Conservation (phyloP, 1,140 invertebrate species). For the Microplitis demolitor region DNA sequence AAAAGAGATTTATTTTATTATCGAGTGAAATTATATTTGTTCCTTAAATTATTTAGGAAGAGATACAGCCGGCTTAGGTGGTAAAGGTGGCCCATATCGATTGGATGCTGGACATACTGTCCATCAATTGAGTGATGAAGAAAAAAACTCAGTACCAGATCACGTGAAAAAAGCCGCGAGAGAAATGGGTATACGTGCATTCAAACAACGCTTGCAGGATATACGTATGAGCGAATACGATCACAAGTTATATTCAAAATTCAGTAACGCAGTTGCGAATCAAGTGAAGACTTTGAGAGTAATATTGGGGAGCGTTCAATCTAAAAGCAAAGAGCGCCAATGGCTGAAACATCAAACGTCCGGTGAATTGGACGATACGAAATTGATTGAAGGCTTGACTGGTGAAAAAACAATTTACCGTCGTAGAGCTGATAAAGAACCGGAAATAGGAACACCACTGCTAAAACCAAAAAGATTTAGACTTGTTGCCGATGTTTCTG, state of each 20-base stretch:
- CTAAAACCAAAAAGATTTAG: constrained; percentile 89
- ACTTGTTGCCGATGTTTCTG: constrained; percentile 90
- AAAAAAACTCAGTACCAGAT: constrained; percentile 90
- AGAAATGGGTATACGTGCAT: constrained; percentile 91
- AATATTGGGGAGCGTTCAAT: constrained; percentile 77
- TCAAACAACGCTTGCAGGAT: constrained; percentile 85
- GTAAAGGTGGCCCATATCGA: constrained; percentile 89
- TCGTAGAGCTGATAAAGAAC: constrained; percentile 78
- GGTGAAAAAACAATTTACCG: constrained; percentile 93
- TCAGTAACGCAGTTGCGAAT: constrained; percentile 76
- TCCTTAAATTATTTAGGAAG: constrained; percentile 56
- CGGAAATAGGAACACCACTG: constrained; percentile 82
- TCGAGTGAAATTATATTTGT: no score
- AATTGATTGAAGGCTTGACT: constrained; percentile 92
- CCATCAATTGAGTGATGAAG: constrained; percentile 82
- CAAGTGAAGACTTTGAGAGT: constrained; percentile 74
- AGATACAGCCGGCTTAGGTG: constrained; percentile 92
- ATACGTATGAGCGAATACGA: constrained; percentile 96
- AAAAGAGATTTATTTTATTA: no score
- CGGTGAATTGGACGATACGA: constrained; percentile 94
- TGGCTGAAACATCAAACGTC: constrained; percentile 92
- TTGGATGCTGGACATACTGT: constrained; percentile 93
- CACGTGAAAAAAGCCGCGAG: constrained; percentile 86
- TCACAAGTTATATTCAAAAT: constrained; percentile 84
- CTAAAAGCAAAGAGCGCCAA: constrained; percentile 90